Evolutionary conservation across 2,113 vertebrate species (phyloP).

Genomic region (Chunga burmeisteri): DNA sequence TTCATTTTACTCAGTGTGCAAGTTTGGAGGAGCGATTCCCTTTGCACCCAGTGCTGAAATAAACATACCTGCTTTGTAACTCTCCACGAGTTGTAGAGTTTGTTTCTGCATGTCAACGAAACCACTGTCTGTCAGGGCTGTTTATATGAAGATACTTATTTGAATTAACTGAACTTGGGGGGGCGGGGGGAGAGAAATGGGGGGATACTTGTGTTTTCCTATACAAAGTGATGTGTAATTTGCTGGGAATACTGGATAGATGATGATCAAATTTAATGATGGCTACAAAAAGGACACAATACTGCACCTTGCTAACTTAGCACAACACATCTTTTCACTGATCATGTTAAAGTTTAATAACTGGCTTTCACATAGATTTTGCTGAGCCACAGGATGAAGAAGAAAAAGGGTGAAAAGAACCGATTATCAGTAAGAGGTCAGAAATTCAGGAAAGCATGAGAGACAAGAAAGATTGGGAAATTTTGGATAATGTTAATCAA

Average conservation of each 20-base stretch:
- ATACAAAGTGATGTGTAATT: not conserved
- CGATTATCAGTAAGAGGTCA: not conserved
- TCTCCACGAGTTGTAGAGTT: too few species aligned
- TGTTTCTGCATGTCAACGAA: too few species aligned
- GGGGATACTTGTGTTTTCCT: not conserved
- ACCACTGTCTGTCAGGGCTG: not conserved
- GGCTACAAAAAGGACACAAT: not conserved
- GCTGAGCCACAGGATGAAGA: not conserved
- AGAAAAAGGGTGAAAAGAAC: not conserved
- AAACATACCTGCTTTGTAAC: too few species aligned
- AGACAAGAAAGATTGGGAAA: not conserved
- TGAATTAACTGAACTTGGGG: not conserved
- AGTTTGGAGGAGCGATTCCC: too few species aligned
- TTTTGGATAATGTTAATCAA: not conserved
- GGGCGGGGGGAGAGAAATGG: not conserved
- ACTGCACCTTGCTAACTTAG: not conserved
- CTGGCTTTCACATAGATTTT: not conserved
- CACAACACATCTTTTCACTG: not conserved
- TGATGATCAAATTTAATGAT: not conserved
- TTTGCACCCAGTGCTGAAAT: too few species aligned
- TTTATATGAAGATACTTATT: not conserved
- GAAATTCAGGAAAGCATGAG: not conserved
- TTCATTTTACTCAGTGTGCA: too few species aligned
- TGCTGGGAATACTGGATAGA: not conserved
- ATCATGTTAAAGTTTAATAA: not conserved